Conservation (phyloP, 2,888 invertebrate species). For the Eilema depressum region DNA sequence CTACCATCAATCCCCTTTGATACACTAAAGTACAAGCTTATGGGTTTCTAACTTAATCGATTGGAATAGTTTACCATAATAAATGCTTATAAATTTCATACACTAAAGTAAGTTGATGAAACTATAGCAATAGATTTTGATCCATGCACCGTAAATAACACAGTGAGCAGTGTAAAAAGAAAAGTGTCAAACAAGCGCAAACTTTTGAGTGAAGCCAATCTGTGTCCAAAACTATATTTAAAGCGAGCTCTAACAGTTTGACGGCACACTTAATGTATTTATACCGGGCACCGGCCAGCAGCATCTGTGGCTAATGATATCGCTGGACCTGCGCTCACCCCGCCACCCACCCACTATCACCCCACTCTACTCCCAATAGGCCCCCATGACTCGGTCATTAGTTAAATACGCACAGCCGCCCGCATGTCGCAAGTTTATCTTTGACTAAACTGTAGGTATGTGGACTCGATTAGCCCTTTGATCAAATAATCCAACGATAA, state of each 20-base stretch:
- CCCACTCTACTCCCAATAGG: conserved; percentile 43
- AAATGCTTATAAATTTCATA: too few species aligned
- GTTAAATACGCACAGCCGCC: conserved; percentile 86
- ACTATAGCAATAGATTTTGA: conserved; percentile 2
- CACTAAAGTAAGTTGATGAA: neutral
- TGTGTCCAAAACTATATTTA: conserved; percentile 65
- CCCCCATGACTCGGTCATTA: conserved; percentile 86
- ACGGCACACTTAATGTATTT: conserved; percentile 86
- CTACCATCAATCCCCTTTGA: too few species aligned
- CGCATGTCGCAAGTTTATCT: conserved; percentile 87
- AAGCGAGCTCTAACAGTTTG: conserved; percentile 82
- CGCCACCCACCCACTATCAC: conserved; percentile 40
- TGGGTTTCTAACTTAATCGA: too few species aligned
- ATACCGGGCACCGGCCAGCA: conserved; percentile 80
- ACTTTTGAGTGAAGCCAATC: conserved; percentile 47
- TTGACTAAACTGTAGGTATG: conserved; percentile 84
- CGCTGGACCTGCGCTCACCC: conserved; percentile 70
- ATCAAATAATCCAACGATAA: conserved; percentile 86
- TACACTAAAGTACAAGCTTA: too few species aligned
- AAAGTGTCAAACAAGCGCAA: conserved; percentile 35
- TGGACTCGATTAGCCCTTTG: conserved; percentile 86
- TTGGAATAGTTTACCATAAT: too few species aligned
- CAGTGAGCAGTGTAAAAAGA: conserved; percentile 25
- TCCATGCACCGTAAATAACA: conserved; percentile 9
- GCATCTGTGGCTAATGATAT: conserved; percentile 87